Conservation (phyloP, 2,888 invertebrate genomes). For the Protula sp. region DNA sequence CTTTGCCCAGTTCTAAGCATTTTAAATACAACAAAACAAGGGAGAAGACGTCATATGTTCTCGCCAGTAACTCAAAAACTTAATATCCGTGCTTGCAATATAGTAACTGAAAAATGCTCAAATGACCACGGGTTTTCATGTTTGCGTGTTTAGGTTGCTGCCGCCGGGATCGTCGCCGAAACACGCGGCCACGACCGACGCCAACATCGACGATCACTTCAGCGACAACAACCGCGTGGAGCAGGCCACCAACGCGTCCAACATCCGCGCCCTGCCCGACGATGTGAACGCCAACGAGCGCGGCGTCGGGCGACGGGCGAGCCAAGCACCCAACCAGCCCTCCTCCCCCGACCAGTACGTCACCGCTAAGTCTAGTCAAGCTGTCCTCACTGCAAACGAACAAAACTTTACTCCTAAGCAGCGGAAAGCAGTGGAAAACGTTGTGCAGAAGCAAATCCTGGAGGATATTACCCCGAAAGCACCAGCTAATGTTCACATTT, state of each 20-base stretch:
- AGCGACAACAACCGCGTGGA: constrained; percentile 25
- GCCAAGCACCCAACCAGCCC: too few relatives aligned
- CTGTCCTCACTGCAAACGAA: neutral
- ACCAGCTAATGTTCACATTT: too few relatives aligned
- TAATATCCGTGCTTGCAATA: too few relatives aligned
- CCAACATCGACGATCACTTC: constrained; percentile 41
- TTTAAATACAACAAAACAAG: too few relatives aligned
- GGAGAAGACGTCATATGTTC: too few relatives aligned
- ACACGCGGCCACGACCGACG: constrained; percentile 47
- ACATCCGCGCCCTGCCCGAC: neutral
- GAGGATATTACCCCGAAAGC: too few relatives aligned
- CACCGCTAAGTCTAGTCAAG: neutral
- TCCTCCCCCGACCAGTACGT: neutral
- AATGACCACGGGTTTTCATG: too few relatives aligned
- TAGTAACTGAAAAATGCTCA: too few relatives aligned
- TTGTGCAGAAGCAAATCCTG: neutral
- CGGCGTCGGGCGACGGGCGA: neutral
- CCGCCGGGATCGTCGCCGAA: too few relatives aligned
- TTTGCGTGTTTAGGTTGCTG: too few relatives aligned
- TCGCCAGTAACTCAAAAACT: too few relatives aligned
- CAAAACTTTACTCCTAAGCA: neutral
- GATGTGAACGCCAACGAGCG: neutral
- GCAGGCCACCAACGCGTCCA: neutral
- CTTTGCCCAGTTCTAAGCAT: too few relatives aligned
- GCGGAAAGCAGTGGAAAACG: neutral